A percentile compares a stretch with the other conserved stretches of the same genome.
phyloP scores from a whole-genome alignment of 2,113 vertebrate genomes.

The Calonectris borealis region DNA sequence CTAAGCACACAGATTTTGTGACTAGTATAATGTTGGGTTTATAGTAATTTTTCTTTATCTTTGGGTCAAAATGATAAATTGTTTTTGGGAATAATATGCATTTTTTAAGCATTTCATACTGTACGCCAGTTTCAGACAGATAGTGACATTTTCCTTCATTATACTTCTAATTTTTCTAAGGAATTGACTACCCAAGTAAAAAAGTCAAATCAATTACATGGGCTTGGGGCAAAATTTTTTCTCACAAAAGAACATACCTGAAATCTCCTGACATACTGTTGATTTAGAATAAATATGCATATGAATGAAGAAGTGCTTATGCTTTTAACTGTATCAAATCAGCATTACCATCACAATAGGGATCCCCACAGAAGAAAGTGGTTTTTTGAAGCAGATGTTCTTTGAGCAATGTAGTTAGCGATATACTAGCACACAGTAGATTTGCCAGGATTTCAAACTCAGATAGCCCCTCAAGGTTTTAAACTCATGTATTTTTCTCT shows the following conservation, averaged over 20 bases:
- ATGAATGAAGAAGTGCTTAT: background rate
- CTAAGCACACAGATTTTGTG: background rate
- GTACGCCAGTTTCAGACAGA: slow-evolving; percentile 56
- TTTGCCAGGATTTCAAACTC: background rate
- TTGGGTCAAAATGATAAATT: slow-evolving; percentile 14
- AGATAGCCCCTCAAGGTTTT: background rate
- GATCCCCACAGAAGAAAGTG: background rate
- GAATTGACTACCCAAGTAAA: slow-evolving; percentile 49
- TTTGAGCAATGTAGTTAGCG: background rate
- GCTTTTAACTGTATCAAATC: background rate
- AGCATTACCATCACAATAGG: background rate
- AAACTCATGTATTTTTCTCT: background rate
- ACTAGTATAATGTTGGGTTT: background rate
- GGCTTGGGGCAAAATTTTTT: background rate
- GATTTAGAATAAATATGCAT: slow-evolving; percentile 7
- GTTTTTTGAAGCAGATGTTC: background rate
- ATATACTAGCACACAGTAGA: background rate
- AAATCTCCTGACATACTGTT: background rate
- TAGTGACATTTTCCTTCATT: slow-evolving; percentile 59
- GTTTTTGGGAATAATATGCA: background rate
- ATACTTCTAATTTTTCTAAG: slow-evolving; percentile 36
- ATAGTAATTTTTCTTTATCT: slow-evolving; percentile 6
- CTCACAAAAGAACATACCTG: background rate
- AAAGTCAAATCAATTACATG: slow-evolving; percentile 36
- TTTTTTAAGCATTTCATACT: background rate